Conservation (phyloP, 1,140 invertebrate species). For the Drosophila ananassae region DNA sequence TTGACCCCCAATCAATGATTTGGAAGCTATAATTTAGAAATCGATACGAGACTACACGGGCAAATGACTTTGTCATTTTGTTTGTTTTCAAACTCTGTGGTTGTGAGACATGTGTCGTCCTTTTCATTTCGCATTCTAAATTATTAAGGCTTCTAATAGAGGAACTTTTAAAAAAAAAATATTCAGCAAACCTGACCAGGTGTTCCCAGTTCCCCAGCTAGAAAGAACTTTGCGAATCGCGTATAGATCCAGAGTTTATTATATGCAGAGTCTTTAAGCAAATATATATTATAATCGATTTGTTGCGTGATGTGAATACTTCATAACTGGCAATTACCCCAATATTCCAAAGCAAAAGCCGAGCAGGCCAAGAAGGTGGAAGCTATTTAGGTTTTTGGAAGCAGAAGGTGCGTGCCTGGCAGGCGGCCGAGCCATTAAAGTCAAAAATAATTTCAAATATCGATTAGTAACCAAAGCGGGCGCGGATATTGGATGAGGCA, state of each 20-base stretch:
- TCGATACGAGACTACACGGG: constrained; percentile 16
- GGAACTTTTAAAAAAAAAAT: neutral
- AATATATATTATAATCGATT: constrained; percentile 78
- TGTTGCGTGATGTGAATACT: constrained; percentile 73
- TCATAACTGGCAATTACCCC: constrained; percentile 56
- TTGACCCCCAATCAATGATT: constrained; percentile 31
- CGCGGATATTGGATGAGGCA: constrained; percentile 51
- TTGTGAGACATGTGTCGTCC: too few species aligned
- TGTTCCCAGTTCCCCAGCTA: constrained; percentile 37
- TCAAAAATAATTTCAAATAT: constrained; percentile 76
- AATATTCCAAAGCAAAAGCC: constrained; percentile 6
- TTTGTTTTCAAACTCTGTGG: too few species aligned
- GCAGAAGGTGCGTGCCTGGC: constrained; percentile 44
- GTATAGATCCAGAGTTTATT: constrained; percentile 2
- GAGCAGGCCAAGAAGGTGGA: too few species aligned
- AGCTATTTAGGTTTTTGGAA: constrained; percentile 8
- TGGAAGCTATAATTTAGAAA: constrained; percentile 4
- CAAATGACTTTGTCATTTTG: neutral
- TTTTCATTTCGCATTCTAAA: neutral
- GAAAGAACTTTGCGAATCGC: constrained; percentile 31
- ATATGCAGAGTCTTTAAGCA: constrained; percentile 29
- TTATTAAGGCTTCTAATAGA: neutral
- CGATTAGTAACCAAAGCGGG: constrained; percentile 45
- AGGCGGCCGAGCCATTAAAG: constrained; percentile 51
- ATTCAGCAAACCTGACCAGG: constrained; percentile 26